A percentile compares a stretch with the other conserved stretches of the same genome.
Conservation (phyloP, 2,888 invertebrate species). For the Acanthococcus lagerstroemiae region DNA sequence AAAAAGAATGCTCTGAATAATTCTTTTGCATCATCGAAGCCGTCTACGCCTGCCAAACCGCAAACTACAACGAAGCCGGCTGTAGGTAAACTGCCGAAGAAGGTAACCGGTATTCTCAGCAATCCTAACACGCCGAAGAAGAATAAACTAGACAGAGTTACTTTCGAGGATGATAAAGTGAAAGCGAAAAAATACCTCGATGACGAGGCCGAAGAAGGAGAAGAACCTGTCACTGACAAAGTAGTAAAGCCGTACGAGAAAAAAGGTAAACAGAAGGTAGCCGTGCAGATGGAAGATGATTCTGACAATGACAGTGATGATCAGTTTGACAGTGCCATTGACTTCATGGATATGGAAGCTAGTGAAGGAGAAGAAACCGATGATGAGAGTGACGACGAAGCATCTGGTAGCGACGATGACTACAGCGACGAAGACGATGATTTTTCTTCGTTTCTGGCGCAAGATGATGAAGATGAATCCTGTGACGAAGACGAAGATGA, state of each 20-base stretch:
- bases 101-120: neutral
- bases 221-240: constrained; percentile 11
- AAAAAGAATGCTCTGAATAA: neutral
- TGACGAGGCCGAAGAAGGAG: constrained; percentile 15
- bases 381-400: neutral
- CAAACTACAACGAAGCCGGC: neutral
- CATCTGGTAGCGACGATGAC: neutral
- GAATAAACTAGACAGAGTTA: neutral
- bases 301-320: neutral
- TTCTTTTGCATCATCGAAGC: neutral
- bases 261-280: constrained; percentile 2
- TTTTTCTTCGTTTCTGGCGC: neutral
- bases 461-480: neutral
- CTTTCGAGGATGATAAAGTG: neutral
- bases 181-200: constrained; percentile 10
- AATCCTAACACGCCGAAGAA: neutral
- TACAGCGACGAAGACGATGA: constrained; percentile 2
- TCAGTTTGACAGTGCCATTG: neutral
- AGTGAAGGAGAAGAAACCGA: constrained; percentile 6
- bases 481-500: constrained; percentile 7
- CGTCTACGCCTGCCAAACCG: neutral
- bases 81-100: too few species aligned
- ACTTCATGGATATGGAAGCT: neutral
- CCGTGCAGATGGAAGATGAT: neutral
- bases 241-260: constrained; percentile 7